Percentiles rank a stretch among this genome's conserved stretches.
phyloP scores from a whole-genome alignment of 2,888 invertebrate genomes.

The Sminthurides aquaticus region DNA sequence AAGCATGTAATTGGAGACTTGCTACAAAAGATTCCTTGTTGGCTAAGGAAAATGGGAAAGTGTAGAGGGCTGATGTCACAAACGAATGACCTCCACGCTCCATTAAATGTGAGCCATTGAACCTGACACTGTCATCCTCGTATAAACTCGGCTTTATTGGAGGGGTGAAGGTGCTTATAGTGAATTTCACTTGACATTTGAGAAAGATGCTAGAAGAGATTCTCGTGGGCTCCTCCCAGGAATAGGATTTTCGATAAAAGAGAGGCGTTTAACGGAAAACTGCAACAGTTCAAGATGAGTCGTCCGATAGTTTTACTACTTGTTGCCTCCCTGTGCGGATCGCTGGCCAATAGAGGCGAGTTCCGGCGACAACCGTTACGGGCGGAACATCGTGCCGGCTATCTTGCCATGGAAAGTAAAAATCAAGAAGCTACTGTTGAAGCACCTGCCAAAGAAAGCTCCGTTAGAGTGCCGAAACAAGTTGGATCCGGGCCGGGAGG shows the following conservation, averaged over 20 bases:
- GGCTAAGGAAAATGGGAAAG: background rate
- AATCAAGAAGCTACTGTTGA: background rate
- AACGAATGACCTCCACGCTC: conserved; percentile 14
- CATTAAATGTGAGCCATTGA: conserved; percentile 22
- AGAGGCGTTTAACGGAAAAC: background rate
- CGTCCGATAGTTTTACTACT: background rate
- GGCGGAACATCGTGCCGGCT: background rate
- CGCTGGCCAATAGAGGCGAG: background rate
- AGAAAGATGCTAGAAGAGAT: too few relatives aligned
- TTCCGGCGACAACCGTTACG: background rate
- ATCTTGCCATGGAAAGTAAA: background rate
- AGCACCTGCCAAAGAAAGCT: background rate
- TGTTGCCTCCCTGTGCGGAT: background rate
- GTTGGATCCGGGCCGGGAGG: conserved; percentile 17
- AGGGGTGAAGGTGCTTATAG: too few relatives aligned
- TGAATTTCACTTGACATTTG: too few relatives aligned
- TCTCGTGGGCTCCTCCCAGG: background rate
- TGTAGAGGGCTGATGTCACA: background rate
- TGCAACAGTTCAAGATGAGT: background rate
- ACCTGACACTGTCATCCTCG: conserved; percentile 20
- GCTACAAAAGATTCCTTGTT: background rate
- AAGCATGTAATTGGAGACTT: background rate
- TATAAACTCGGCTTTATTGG: background rate
- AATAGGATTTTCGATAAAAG: background rate
- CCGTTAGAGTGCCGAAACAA: conserved; percentile 20